Conservation (phyloP, 2,888 invertebrate species). For the Temnothorax ravouxi region DNA sequence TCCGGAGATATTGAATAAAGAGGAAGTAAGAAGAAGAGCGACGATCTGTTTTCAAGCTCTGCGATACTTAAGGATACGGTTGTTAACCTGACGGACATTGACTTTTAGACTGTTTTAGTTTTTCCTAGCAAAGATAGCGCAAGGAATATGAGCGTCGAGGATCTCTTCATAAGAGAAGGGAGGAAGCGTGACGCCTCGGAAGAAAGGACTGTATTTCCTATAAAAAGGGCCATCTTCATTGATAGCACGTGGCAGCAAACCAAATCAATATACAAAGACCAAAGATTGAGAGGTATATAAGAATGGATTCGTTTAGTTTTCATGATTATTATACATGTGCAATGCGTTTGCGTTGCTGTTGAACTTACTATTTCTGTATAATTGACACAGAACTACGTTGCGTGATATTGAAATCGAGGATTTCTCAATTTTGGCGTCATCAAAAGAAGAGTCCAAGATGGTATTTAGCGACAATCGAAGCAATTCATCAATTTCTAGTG, state of each 20-base stretch:
- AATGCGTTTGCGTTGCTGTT: not conserved
- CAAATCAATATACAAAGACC: conserved; percentile 94
- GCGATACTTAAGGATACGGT: conserved; percentile 9
- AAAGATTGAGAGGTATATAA: conserved; percentile 88
- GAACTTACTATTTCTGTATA: not conserved
- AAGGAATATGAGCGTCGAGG: conserved; percentile 87
- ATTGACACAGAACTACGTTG: conserved; percentile 89
- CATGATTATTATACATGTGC: conserved; percentile 8
- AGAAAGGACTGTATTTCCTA: conserved; percentile 87
- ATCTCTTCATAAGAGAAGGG: conserved; percentile 88
- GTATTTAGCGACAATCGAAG: conserved; percentile 97
- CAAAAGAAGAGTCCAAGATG: conserved; percentile 96
- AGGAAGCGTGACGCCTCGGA: conserved; percentile 74
- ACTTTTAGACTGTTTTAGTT: conserved; percentile 90
- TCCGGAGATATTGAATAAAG: conserved; percentile 91
- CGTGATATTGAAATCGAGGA: conserved; percentile 93
- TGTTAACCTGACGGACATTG: conserved; percentile 55
- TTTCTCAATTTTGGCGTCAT: conserved; percentile 98
- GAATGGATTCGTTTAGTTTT: not conserved
- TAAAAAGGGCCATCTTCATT: conserved; percentile 94
- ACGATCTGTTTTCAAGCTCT: conserved; percentile 9
- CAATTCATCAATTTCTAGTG: conserved; percentile 95
- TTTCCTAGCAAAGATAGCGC: conserved; percentile 92
- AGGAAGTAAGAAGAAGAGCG: conserved; percentile 75
- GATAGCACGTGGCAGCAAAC: conserved; percentile 99